These are phyloP conservation scores for Chloroceryle amazona DNA, from an alignment of 2,797 vertebrate species.

Conservation along the genomic window DNA sequence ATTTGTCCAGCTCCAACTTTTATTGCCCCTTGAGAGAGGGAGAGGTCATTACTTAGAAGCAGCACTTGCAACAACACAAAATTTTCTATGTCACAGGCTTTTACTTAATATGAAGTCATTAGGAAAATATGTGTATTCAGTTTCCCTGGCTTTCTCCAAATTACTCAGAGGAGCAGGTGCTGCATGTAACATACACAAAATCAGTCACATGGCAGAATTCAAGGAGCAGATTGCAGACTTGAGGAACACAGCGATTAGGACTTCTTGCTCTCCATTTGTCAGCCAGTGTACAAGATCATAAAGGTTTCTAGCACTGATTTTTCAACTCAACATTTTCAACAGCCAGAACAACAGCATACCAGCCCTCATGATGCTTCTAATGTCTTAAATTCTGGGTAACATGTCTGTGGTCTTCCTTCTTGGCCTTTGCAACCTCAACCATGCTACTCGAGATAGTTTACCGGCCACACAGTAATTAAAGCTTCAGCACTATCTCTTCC, in stretches of 20 bases:
- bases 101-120: slow-evolving; percentile 65
- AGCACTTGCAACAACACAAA: slow-evolving; percentile 17
- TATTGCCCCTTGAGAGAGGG: slow-evolving; percentile 34
- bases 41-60: slow-evolving; percentile 69
- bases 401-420: neutral
- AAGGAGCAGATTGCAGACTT: slow-evolving; percentile 14
- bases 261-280: neutral
- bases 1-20: neutral
- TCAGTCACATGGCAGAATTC: neutral
- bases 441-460: neutral
- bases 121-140: slow-evolving; percentile 61
- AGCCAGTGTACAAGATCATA: neutral
- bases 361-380: neutral
- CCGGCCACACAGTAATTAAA: neutral
- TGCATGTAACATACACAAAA: neutral
- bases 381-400: neutral
- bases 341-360: neutral
- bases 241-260: neutral
- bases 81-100: slow-evolving; percentile 36
- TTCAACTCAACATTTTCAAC: neutral
- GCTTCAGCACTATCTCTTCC: neutral
- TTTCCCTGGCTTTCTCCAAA: slow-evolving; percentile 36
- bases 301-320: neutral
- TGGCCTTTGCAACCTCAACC: neutral
- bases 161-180: slow-evolving; percentile 59